Evolutionary conservation across 2,113 vertebrate genomes (phyloP).

Genomic region (Upupa epops): DNA sequence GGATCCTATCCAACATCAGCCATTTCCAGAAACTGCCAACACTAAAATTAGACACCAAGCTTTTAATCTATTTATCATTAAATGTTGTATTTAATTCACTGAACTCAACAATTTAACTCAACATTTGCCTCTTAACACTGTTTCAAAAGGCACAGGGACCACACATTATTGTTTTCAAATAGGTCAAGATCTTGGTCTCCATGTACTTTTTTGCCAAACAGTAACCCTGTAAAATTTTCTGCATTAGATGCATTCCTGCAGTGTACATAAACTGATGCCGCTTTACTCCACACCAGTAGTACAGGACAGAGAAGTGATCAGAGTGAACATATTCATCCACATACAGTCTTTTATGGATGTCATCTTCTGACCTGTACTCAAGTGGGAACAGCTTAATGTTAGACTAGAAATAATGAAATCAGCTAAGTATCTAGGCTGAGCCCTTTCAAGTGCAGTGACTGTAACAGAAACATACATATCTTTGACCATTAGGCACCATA

Average conservation of each 20-base stretch:
- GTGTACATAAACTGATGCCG: background rate
- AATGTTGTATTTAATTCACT: background rate
- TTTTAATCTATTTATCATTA: background rate
- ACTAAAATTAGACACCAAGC: conserved; percentile 6
- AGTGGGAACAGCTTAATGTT: background rate
- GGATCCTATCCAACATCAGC: background rate
- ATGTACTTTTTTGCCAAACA: background rate
- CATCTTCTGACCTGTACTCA: background rate
- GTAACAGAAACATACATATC: background rate
- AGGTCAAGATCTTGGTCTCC: background rate
- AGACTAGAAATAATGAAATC: background rate
- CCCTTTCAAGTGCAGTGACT: background rate
- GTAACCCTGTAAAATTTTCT: background rate
- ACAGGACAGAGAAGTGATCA: background rate
- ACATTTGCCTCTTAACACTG: background rate
- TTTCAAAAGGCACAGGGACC: background rate
- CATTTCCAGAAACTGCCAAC: conserved; percentile 11
- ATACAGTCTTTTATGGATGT: background rate
- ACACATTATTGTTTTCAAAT: background rate
- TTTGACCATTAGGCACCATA: background rate
- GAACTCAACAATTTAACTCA: background rate
- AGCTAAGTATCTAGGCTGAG: background rate
- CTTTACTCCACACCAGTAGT: background rate
- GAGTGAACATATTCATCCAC: background rate
- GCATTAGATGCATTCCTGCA: background rate